Evolutionary conservation across 1,140 invertebrate species (phyloP), one percentile per base, ranked within the genome.

Genomic region (Ostrea denselamellosa): DNA sequence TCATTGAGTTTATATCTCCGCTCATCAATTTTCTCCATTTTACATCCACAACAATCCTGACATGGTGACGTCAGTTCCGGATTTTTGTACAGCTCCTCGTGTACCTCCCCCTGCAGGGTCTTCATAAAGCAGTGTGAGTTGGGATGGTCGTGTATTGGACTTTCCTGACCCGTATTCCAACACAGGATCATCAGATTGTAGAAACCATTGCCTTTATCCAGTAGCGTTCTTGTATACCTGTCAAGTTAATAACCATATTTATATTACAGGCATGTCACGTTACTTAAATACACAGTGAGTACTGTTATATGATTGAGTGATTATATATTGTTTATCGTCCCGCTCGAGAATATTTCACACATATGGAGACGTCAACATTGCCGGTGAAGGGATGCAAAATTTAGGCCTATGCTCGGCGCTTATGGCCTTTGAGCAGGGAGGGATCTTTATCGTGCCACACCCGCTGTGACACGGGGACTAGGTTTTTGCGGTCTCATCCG

Each of bases 91-190:
- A 96, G 94, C 3, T 97, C 96, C 95, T 97, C 96, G 28, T 93
- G 92, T 10, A 97, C 92, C 8, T 91, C 89, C 14, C 96, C 97
- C 71, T 96, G 92, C 22, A 97, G 92, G 22, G 96, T 95, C 95
- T 99, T 99, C 97, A 99, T 98, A 92, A 99, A 98, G 94, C 99
- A 99, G 93, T 99, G 98, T 0, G 98, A 97, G 92, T 99, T 96
- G 0, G 98, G 97, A 93, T 99, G 99, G 94, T 99, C 98, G 93
- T 99, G 99, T 90, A 99, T 99, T n/a, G 97, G 96, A 0, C 98
- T 99, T 0, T 97, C 97, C 89, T 99, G 98, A 51, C 98, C 98
- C 93, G 98, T 98, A 51, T 98, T 97, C 99, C 99, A 99, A 94
- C 98, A 99, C 0, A 99, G 94, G 28, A 99, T 96, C 97, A 99